A percentile compares a stretch with the other conserved stretches of the same genome.
These are phyloP conservation scores for Germaria angustata DNA, from an alignment of 2,888 invertebrate genomes.

Conservation along the genomic window DNA sequence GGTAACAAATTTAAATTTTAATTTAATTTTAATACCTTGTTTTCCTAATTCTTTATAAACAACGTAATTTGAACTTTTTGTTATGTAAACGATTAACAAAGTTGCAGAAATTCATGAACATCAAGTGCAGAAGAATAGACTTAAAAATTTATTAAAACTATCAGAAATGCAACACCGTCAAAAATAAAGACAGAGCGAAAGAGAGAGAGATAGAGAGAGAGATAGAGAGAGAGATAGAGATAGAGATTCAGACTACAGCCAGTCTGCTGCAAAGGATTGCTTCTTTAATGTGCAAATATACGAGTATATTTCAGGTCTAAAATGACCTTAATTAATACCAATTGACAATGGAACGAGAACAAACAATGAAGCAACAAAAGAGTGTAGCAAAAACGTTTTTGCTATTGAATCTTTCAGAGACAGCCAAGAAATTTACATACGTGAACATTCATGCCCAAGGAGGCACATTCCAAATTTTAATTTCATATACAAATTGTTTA, in stretches of 20 bases:
- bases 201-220: no score
- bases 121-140: neutral
- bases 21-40: no score
- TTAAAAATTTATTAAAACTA: neutral
- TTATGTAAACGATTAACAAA: neutral
- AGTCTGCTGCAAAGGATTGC: neutral
- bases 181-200: neutral
- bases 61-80: no score
- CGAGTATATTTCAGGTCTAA: neutral
- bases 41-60: no score
- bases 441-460: neutral
- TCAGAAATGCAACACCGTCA: neutral
- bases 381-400: neutral
- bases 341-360: conserved; percentile 56
- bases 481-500: no score
- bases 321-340: conserved; percentile 63
- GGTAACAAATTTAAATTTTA: no score
- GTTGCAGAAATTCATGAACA: neutral
- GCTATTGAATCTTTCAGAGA: neutral
- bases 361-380: neutral
- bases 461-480: neutral
- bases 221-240: no score
- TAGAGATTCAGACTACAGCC: no score
- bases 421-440: neutral
- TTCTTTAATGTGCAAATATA: neutral